Base-by-base conservation (phyloP, 1,140 invertebrate species). In the Bombus confusus region DNA sequence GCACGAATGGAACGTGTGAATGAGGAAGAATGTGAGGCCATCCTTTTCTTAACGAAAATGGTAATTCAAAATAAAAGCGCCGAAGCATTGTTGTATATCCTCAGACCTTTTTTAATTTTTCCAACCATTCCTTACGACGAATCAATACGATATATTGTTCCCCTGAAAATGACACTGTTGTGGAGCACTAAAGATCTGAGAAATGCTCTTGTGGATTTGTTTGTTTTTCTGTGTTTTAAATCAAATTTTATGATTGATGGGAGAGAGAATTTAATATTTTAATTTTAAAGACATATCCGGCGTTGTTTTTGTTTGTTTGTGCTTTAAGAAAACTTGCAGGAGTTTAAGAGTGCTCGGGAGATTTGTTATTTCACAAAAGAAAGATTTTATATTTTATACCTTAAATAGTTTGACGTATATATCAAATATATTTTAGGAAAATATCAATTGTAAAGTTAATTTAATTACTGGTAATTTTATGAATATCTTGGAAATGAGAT, bases 61-160 rank as follows among this genome's bases (percentile, higher is more conserved):
- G n/a, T 41, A 57, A 72, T 73, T 80, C 52, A 12, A 80, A 85
- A 85, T 85, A 85, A 84, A 34, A 85, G 34, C 77, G 34, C 52
- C 72, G 57, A 80, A 64, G 39, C 83, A 85, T 64, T 80, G 68
- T 25, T 68, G 57, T 39, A 72, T 52, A 85, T 25, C 52, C 57
- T 47, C 62, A 39, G 66, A 72, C 64, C 57, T 80, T 62, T 85
- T 80, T 62, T 80, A 72, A 80, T 80, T 78, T 71, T 57, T 73
- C 68, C 68, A 80, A 85, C 75, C 82, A 79, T 79, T 47, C 82
- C 75, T 79, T 22, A 28, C 37, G 22, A 62, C 75, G 59, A 64
- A 72, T 62, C 39, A 66, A 79, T 57, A 57, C 6, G 59, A 62
- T 62, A 62, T 52, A 37, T 64, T 39, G 39, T 41, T 31, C 22